phyloP scores from a whole-genome alignment of 2,113 vertebrate genomes.

The Bos taurus region ARS-UCD2.0 NC_037328.1:92661501-92662000 shows the following conservation, averaged over 20 bases:
- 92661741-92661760: not conserved
- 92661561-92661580: too few species aligned
- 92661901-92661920: not conserved
- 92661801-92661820: not conserved
- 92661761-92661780: not conserved
- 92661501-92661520: too few species aligned
- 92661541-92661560: too few species aligned
- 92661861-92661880: not conserved
- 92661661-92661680: not conserved
- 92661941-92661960: not conserved
- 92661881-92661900: not conserved
- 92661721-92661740: not conserved
- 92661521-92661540: too few species aligned
- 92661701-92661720: not conserved
- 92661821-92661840: not conserved
- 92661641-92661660: too few species aligned
- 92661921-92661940: not conserved
- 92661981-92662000: not conserved
- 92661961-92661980: not conserved
- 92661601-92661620: too few species aligned
- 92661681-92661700: not conserved
- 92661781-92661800: not conserved
- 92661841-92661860: not conserved
- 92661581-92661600: too few species aligned
- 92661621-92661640: too few species aligned